phyloP scores from a whole-genome alignment of 2,888 invertebrate genomes.

The Julus scanicus region DNA sequence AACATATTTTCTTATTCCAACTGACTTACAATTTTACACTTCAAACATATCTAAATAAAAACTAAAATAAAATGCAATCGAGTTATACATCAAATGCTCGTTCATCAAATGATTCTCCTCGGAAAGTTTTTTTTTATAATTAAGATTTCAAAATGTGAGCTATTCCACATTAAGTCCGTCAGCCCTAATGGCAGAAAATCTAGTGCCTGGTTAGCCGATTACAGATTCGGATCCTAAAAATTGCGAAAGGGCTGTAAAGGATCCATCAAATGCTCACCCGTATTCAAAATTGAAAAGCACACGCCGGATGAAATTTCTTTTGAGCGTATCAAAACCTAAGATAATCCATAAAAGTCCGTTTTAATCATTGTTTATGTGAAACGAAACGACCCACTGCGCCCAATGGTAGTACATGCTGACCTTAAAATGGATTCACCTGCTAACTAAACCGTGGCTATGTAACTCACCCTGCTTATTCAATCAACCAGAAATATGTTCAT shows the following conservation, averaged over 20 bases:
- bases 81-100: no score
- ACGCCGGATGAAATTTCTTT: not conserved
- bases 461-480: slow-evolving; percentile 2
- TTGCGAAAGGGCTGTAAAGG: not conserved
- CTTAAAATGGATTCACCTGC: slow-evolving; percentile 17
- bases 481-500: slow-evolving; percentile 17
- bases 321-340: not conserved
- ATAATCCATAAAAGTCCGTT: slow-evolving; percentile 36
- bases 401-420: not conserved
- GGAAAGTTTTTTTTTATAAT: no score
- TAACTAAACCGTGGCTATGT: not conserved
- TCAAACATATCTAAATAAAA: no score
- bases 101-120: no score
- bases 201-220: no score
- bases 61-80: no score
- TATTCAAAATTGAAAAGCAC: not conserved
- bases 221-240: no score
- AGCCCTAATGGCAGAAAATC: no score
- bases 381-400: not conserved
- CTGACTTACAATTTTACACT: no score
- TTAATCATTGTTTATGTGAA: slow-evolving; percentile 4
- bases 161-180: no score
- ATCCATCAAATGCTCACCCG: not conserved
- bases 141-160: no score
- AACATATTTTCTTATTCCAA: no score